Evolutionary conservation across 2,113 vertebrate species (phyloP).

Genomic region (Tichodroma muraria): DNA sequence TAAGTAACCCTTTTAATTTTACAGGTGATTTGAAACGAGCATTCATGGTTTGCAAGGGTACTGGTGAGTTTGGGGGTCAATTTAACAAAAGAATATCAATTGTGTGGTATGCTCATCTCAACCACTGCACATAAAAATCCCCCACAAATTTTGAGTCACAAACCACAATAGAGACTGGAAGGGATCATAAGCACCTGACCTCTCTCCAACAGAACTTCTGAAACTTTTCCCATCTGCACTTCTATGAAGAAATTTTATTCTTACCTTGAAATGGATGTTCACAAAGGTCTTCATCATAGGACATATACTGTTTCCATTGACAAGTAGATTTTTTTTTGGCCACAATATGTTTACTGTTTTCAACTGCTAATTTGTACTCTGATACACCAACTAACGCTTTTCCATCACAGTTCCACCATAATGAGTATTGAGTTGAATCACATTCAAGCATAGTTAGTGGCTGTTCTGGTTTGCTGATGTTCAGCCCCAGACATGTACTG

Average conservation of each 20-base stretch:
- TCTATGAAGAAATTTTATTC: not conserved
- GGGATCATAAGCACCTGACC: not conserved
- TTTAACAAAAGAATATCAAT: not conserved
- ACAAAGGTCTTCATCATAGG: constrained; percentile 77
- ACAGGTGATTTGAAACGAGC: not conserved
- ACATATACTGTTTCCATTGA: constrained; percentile 80
- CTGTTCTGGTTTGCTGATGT: constrained; percentile 68
- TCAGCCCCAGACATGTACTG: constrained; percentile 83
- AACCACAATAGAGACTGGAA: not conserved
- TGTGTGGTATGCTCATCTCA: not conserved
- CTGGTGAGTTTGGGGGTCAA: not conserved
- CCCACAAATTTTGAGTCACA: not conserved
- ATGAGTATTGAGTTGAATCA: constrained; percentile 61
- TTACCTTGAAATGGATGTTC: constrained; percentile 85
- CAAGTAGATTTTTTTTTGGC: constrained; percentile 67
- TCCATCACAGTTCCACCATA: constrained; percentile 83
- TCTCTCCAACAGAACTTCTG: not conserved
- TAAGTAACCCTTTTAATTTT: not conserved
- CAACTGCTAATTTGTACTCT: constrained; percentile 73
- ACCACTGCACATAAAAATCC: not conserved
- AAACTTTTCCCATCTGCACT: not conserved
- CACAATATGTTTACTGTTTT: constrained; percentile 65
- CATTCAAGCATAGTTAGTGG: constrained; percentile 79
- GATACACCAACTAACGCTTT: constrained; percentile 71
- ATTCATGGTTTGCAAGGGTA: not conserved